These are phyloP conservation scores for Phalacrocorax aristotelis DNA, from an alignment of 2,113 vertebrate species.

Conservation along the genomic window DNA sequence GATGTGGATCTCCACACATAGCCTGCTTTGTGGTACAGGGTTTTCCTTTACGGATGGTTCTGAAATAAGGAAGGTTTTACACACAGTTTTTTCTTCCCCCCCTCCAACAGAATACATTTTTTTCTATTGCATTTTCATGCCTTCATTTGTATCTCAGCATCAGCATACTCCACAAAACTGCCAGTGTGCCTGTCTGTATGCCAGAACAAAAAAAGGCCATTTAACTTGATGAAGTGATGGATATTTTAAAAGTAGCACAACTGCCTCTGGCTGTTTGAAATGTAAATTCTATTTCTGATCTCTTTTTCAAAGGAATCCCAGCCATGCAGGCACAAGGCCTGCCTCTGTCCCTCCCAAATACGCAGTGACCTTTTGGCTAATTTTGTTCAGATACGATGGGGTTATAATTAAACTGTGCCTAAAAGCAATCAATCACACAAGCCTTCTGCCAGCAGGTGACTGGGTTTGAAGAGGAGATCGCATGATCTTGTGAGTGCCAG, in stretches of 20 bases:
- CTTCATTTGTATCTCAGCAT: not conserved
- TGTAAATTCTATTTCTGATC: not conserved
- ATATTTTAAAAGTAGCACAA: not conserved
- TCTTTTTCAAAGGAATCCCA: not conserved
- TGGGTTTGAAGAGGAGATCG: not conserved
- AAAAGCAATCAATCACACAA: not conserved
- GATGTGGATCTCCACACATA: not conserved
- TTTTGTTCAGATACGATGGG: not conserved
- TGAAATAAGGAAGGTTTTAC: not conserved
- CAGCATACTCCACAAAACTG: not conserved
- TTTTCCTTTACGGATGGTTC: not conserved
- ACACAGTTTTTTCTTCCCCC: rapidly evolving
- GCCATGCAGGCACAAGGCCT: not conserved
- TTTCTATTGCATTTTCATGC: not conserved
- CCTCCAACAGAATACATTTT: not conserved
- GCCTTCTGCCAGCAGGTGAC: not conserved
- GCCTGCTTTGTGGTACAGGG: rapidly evolving
- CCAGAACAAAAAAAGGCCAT: not conserved
- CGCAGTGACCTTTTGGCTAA: not conserved
- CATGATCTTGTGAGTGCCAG: not conserved
- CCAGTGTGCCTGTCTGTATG: not conserved
- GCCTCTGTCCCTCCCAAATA: not conserved
- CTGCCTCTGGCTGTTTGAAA: not conserved
- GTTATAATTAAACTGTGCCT: not conserved
- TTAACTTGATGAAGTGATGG: not conserved